phyloP scores from a whole-genome alignment of 2,113 vertebrate genomes.

The Empidonax alnorum region DNA sequence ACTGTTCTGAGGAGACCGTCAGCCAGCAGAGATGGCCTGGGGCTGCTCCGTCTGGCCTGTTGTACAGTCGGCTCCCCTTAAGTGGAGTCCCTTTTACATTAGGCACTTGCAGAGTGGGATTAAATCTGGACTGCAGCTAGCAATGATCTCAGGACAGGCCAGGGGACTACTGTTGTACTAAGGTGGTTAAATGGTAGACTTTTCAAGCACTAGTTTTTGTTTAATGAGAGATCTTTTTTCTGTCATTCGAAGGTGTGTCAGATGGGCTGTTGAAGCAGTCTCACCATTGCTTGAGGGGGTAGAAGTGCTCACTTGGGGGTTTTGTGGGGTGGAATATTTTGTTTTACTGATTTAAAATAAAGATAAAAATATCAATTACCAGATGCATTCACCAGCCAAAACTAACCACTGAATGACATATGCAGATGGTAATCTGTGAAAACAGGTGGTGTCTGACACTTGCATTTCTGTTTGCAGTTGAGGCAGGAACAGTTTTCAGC shows the following conservation, averaged over 20 bases:
- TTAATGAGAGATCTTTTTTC: background rate
- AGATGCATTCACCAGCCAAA: background rate
- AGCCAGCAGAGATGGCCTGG: background rate
- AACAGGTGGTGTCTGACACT: background rate
- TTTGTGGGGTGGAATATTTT: background rate
- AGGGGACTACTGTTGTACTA: background rate
- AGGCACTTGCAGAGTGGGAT: background rate
- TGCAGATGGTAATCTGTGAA: constrained; percentile 9
- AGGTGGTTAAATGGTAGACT: background rate
- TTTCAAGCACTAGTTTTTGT: background rate
- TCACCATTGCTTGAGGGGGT: background rate
- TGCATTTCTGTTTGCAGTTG: background rate
- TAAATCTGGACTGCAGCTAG: background rate
- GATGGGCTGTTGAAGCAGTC: background rate
- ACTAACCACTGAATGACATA: background rate
- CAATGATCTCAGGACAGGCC: background rate
- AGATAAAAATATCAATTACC: background rate
- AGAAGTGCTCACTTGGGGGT: background rate
- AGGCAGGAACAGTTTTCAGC: background rate
- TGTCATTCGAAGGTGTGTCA: background rate
- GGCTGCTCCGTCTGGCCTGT: background rate
- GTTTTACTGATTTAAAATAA: background rate
- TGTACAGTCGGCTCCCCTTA: background rate
- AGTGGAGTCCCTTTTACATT: background rate
- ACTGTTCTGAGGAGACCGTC: background rate